Base-by-base conservation (phyloP, 2,113 vertebrate genomes). In the Varanus salvator region DNA sequence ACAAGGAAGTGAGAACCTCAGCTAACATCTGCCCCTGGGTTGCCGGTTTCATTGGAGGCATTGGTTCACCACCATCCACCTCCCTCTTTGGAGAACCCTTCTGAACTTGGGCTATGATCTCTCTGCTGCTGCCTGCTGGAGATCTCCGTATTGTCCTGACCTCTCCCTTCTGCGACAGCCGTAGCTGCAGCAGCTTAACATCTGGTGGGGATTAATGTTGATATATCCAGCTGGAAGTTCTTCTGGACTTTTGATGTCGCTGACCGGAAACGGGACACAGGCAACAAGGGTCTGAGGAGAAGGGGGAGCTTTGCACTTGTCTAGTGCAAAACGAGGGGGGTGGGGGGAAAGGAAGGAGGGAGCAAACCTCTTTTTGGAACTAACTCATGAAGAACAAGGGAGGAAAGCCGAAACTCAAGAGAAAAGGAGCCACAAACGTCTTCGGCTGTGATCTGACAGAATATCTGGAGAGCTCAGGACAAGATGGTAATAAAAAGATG, bases 361-460 rank as follows among this genome's bases (percentile, higher is more conserved):
- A 1, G 5, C 25, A 78, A 85, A 95, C 95, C 86, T 97, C 96
- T 97, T 96, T 96, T 93, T 90, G 97, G 97, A 96, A 97, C 96
- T 96, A 97, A 97, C 98, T 98, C 98, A 99, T 99, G 99, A 99
- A 99, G 99, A 99, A 99, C 98, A 99, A 99, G 98, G 98, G 98
- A 95, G 98, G 98, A 89, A 99, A 99, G 97, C 98, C 98, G 97
- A 99, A 99, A 97, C 96, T 97, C 95, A 99, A 98, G 97, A 98
- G 98, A 96, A 99, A 99, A 97, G 98, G 98, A 97, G 98, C 97
- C 85, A 97, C 98, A 72, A 97, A 98, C 92, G 98, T 97, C 8
- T 99, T 99, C 93, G 98, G 99, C 97, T 99, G 99, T 91, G 99
- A 99, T 98, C 97, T 99, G 97, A 98, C 95, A 90, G 99, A 99